Conservation (phyloP, 2,113 vertebrate species). For the Passer domesticus region DNA sequence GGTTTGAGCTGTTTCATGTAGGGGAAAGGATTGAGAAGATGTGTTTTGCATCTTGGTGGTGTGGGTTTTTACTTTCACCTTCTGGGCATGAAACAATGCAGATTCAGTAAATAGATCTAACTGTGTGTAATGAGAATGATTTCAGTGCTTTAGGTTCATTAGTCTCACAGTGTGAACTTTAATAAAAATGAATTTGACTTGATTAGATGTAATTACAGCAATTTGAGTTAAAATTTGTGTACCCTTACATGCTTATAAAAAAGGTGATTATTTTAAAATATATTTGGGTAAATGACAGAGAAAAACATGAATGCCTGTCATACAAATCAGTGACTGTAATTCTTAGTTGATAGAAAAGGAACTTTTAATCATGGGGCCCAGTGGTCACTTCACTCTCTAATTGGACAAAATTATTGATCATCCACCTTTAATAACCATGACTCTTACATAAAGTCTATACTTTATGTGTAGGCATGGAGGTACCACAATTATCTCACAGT, state of each 20-base stretch:
- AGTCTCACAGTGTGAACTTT: conserved; percentile 53
- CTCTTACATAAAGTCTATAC: neutral
- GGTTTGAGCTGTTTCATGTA: neutral
- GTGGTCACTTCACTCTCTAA: neutral
- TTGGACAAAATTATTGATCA: neutral
- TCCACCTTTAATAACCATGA: neutral
- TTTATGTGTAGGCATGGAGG: neutral
- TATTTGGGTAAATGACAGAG: neutral
- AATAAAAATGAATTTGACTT: conserved; percentile 43
- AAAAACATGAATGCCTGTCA: neutral
- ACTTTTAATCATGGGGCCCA: neutral
- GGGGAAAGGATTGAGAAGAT: neutral
- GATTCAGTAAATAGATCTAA: neutral
- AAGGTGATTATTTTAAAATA: conserved; percentile 2
- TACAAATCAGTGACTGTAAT: neutral
- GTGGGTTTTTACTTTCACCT: neutral
- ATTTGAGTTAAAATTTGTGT: conserved; percentile 30
- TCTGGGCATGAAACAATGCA: neutral
- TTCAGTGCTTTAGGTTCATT: conserved; percentile 46
- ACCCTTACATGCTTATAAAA: neutral
- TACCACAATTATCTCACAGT: neutral
- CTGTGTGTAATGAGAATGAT: neutral
- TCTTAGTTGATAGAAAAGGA: neutral
- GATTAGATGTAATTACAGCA: conserved; percentile 52
- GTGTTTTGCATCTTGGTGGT: neutral